Evolutionary conservation across 2,113 vertebrate genomes (phyloP).

Genomic region (Hypomesus transpacificus): DNA sequence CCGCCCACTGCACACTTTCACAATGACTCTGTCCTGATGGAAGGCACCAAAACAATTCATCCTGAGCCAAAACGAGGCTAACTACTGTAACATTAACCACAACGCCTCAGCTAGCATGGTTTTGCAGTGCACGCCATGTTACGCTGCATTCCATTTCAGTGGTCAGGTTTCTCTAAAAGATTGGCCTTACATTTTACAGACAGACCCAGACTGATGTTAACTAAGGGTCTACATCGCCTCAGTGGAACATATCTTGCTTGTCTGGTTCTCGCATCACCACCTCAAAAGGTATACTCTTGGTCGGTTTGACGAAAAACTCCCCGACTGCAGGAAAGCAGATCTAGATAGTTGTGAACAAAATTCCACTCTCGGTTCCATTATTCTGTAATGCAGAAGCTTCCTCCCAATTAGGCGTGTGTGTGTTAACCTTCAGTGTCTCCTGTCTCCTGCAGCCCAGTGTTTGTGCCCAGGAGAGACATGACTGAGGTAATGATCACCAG

Average conservation of each 20-base stretch:
- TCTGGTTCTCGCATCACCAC: background rate
- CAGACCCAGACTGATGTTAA: background rate
- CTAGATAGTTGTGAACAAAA: too few species aligned
- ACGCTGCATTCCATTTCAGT: constrained; percentile 26
- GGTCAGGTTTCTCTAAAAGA: constrained; percentile 22
- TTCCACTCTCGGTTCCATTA: too few species aligned
- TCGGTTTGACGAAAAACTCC: too few species aligned
- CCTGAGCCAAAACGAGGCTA: constrained; percentile 38
- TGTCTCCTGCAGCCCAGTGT: constrained; percentile 79
- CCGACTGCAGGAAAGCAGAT: too few species aligned
- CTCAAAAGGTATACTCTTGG: background rate
- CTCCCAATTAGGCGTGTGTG: background rate
- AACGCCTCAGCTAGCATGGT: constrained; percentile 32
- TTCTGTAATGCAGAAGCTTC: background rate
- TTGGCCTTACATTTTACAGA: background rate
- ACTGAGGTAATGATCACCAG: constrained; percentile 95
- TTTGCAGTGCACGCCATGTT: constrained; percentile 44
- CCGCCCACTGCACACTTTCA: constrained; percentile 56
- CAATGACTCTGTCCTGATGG: constrained; percentile 55
- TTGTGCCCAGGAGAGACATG: constrained; percentile 86
- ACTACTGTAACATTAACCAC: constrained; percentile 34
- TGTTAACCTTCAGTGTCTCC: constrained; percentile 9
- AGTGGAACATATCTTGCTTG: background rate
- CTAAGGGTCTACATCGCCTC: background rate
- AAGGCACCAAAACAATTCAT: constrained; percentile 30